A percentile compares a stretch with the other conserved stretches of the same genome.
phyloP scores from a whole-genome alignment of 2,797 vertebrate species.

The Sebastiscus tertius region DNA sequence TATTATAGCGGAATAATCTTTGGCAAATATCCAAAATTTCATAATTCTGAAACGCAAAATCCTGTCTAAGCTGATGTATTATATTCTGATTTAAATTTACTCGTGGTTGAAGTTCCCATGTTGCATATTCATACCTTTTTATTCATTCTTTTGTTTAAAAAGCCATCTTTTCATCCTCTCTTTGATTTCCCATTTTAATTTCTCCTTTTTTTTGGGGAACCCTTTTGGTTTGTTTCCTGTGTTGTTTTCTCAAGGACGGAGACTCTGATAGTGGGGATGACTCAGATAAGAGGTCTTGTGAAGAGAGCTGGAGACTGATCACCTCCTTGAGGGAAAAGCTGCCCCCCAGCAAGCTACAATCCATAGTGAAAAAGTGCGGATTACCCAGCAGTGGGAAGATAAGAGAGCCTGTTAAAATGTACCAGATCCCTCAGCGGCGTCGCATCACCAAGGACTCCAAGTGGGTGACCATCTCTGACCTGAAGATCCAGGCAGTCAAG shows the following conservation, averaged over 20 bases:
- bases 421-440: constrained; percentile 96
- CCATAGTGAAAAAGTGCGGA: constrained; percentile 99
- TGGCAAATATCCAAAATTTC: constrained; percentile 4
- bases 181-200: constrained; percentile 90
- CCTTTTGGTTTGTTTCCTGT: constrained; percentile 91
- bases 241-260: constrained; percentile 99
- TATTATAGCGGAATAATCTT: neutral
- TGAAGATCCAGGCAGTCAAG: constrained; percentile 99
- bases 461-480: constrained; percentile 98
- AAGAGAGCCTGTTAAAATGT: constrained; percentile 97
- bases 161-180: constrained; percentile 83
- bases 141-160: constrained; percentile 78
- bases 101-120: constrained; percentile 75
- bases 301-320: constrained; percentile 99
- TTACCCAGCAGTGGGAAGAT: constrained; percentile 99
- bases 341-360: constrained; percentile 98
- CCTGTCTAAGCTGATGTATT: neutral
- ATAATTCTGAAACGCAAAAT: neutral
- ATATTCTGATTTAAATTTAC: constrained; percentile 20
- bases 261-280: constrained; percentile 99
- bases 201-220: constrained; percentile 85
- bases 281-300: constrained; percentile 99
- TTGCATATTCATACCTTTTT: constrained; percentile 83
- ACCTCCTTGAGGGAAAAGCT: constrained; percentile 99
- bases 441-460: constrained; percentile 98